Evolutionary conservation across 35 echinoderm and acorn worm genomes (phyloP), one percentile per base, ranked within the genome.

Genomic region (Heliocidaris erythrogramma): DNA sequence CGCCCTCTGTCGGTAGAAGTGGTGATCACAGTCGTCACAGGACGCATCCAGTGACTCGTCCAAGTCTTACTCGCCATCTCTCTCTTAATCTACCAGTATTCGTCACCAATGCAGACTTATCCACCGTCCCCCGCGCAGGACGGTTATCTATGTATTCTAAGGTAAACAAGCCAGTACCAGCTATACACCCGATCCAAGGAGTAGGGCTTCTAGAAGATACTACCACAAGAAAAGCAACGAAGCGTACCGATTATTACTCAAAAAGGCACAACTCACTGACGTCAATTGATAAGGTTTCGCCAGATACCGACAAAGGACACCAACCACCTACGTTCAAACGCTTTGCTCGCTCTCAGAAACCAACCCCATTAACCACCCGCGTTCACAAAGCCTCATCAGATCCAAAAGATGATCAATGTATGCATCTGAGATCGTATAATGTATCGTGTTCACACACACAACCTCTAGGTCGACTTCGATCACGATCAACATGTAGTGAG

Each of bases 361-460:
- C 91, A 13, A 92, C 29, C 5, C 91, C 31, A 30, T 48, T 52
- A 13, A 16, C 91, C 18, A 50, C 48, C n/a, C 91, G 91, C 9
- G 91, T 59, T 30, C 14, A 18, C 10, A 92, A 48, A 30, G 29
- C 48, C 11, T 49, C n/a, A 16, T 30, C 50, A 59, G 48, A 91
- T 49, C 31, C 32, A 3, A 91, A 42, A 49, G 89, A 92, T 30
- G 91, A 92, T 4, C 16, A 32, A 16, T 92, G 91, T 29, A 92
- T 92, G 47, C 91, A 92, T n/a, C 48, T 92, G 27, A 92, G 50
- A 59, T 92, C 91, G n/a, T 92, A 92, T 27, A 92, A 92, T 48
- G 91, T 92, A 13, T 10, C 48, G 18, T 92, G 91, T 30, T 52
- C 91, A 30, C 91, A 92, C 50, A 17, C 31, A 13, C 49, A 49